These are phyloP conservation scores for Bolborhynchus lineola DNA, from an alignment of 2,113 vertebrate genomes.

Conservation along the genomic window DNA sequence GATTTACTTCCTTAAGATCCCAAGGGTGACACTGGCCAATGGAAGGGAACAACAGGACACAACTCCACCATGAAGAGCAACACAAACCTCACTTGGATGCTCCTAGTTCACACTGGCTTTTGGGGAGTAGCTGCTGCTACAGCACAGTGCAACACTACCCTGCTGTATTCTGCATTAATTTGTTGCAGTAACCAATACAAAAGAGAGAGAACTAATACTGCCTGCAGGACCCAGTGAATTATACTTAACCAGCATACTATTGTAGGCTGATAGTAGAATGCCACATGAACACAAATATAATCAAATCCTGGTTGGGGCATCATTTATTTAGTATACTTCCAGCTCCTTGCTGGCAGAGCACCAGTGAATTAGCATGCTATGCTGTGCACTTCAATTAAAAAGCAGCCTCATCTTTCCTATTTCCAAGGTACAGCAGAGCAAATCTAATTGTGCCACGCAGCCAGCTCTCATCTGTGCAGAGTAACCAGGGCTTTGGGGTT, in stretches of 20 bases:
- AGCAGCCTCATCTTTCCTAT: conserved; percentile 47
- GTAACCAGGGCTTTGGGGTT: conserved; percentile 7
- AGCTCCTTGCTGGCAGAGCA: conserved; percentile 58
- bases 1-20: background rate
- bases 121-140: background rate
- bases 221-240: conserved; percentile 53
- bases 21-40: background rate
- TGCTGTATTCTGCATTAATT: background rate
- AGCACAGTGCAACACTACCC: background rate
- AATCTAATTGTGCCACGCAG: conserved; percentile 53
- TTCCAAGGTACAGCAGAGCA: conserved; percentile 55
- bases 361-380: conserved; percentile 43
- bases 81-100: background rate
- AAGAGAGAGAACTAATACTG: background rate
- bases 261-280: conserved; percentile 39
- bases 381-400: conserved; percentile 56
- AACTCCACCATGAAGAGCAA: background rate
- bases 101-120: background rate
- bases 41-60: background rate
- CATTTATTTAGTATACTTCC: conserved; percentile 64
- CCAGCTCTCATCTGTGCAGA: conserved; percentile 18
- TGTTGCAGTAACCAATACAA: background rate
- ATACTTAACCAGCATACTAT: conserved; percentile 54
- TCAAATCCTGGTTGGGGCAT: conserved; percentile 59
- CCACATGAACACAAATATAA: conserved; percentile 53